Base-by-base conservation (phyloP, 2,888 invertebrate genomes). In the Drosophila putrida region DNA sequence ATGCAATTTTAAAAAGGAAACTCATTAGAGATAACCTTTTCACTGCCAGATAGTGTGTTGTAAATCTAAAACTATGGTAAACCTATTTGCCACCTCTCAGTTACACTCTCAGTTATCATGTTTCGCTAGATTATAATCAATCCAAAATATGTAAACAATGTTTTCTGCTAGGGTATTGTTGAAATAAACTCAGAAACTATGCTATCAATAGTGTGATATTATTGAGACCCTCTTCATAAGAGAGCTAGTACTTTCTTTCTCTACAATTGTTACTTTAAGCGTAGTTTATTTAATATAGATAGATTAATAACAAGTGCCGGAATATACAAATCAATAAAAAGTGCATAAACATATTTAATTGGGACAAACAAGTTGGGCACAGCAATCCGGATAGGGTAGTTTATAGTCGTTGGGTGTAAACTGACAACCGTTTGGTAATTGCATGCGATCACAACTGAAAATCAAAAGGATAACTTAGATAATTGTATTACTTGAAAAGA, bases 321-420 rank as follows among this genome's bases (percentile, higher is more conserved):
- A 2, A 20, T 20, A 20, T 3, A 20, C 20, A 20, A 20, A 20
- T 20, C 2, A 20, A 20, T 20, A 2, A 20, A 20, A 20, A 20
- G 20, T 2, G 20, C 20, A 20, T 20, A 20, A 20, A 20, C 3
- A 20, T 20, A 31, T 15, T 71, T 27, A 61, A 4, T 49, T 1
- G 9, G 51, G 2, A 11, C 86, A 87, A 33, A 72, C 46, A 2
- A 62, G 70, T 5, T 33, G 39, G 25, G 67, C 54, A 67, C 88
- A 89, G 47, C 90, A 90, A 0, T 72, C 67, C 4, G 90, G 90
- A 80, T 81, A 85, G 8, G 82, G 71, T 41, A 79, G 70, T 4
- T 72, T 68, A 57, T 70, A 90, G 60, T 90, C 80, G 41, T 66
- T 67, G 10, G 71, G 47, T 5, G 75, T 71, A 27, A 76, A 66